Base-by-base conservation (phyloP, 2,797 vertebrate genomes). In the Basileuterus tristriatus region DNA sequence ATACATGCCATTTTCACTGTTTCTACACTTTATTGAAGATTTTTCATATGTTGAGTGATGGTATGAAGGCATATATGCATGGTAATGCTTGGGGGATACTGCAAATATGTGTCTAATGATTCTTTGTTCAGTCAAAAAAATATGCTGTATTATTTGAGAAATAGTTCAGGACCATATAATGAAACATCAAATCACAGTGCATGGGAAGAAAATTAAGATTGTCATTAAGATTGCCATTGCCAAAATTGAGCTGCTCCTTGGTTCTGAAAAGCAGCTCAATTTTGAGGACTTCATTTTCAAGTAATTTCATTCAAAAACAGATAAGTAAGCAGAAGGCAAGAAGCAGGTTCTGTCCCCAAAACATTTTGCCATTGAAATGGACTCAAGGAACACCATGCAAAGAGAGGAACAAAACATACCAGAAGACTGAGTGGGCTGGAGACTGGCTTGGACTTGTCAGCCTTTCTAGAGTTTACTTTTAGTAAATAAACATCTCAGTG, bases 201-300 rank as follows among this genome's bases (percentile, higher is more conserved):
- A 53, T 37, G 21, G 74, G 65, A 87, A 83, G 78, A 62, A 88
- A 93, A 94, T 76, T 70, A 94, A 85, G 47, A 76, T 46, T 90
- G 56, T 56, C 49, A 63, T 76, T 89, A 83, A 89, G 77, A 91
- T 30, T 49, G 52, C 30, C n/a, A 44, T 41, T 76, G 43, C 60
- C 62, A 85, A 93, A 87, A 91, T 0, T 43, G 58, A 93, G 68
- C 26, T 79, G 41, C 29, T 80, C 3, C 56, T 81, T 22, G 11
- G 27, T 65, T 55, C 39, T 65, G 49, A 78, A 43, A 19, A 44
- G 39, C 50, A 43, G 32, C 60, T 78, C 27, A 53, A 12, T 55
- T 78, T 49, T 37, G 26, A 82, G 29, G 49, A 26, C 56, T 70
- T 82, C 0, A 34, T 74, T 84, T 90, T 67, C 52, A 82, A 56